Base-by-base conservation (phyloP, 2,113 vertebrate genomes). In the Pituophis catenifer region DNA sequence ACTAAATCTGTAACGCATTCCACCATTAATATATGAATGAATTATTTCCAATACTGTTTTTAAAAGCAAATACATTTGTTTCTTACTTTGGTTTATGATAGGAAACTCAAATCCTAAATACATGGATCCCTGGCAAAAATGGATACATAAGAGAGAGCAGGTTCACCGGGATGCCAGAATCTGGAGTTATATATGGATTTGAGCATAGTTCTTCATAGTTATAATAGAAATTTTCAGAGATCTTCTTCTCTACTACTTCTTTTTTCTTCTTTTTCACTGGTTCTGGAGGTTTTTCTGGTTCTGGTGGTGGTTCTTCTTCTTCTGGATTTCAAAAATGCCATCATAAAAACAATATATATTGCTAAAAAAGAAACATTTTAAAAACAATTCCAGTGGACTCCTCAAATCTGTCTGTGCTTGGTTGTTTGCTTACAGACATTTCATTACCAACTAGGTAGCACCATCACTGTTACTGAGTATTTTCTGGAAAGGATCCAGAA, bases 101-200 rank as follows among this genome's bases (percentile, higher is more conserved):
- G 38, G 90, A 85, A 91, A 33, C 24, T 44, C 44, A 91, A 91
- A 50, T 26, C 93, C 95, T 92, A 94, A 94, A 93, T 86, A 21
- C 91, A 33, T 52, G 92, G 44, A 91, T 17, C 29, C 8, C 10
- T 89, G 65, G 90, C 15, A 29, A 91, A 44, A 94, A 95, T 97
- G 98, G 99, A 99, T 99, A 99, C 99, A 96, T 96, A 12, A 99
- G 97, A 55, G 94, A 96, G 86, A 99, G 98, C 86, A 99, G 96
- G 93, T 98, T 92, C 91, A 96, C 90, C 0, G 98, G 97, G 95
- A 99, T 98, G 29, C 93, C 96, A 5, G 97, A 98, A 85, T 97
- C 95, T 0, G 97, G 95, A 26, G 98, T 98, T 92, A 98, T 95
- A 95, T 94, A 98, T 0, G 99, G 98, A 94, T 59, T 93, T 17